Base-by-base conservation (phyloP, 2,113 vertebrate genomes). In the Solea solea region DNA sequence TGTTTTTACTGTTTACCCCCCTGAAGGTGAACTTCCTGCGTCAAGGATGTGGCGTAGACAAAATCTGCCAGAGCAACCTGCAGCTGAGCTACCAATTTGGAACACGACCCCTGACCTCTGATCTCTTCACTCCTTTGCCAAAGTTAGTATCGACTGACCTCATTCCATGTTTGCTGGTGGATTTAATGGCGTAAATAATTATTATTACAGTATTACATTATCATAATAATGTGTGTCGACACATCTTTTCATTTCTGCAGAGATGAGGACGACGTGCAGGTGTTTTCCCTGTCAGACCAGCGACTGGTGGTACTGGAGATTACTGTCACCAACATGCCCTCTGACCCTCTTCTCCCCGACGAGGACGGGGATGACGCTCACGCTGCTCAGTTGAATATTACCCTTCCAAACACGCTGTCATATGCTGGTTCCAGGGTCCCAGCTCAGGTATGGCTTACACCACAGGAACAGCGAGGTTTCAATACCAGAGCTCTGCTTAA, bases 61-160 rank as follows among this genome's bases (percentile, higher is more conserved):
- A 95, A 85, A 95, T 97, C 79, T 98, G 97, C 82, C 97, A 98
- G 90, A 98, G 97, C 91, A 97, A 98, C 83, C 89, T 98, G 76
- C 94, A 94, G 92, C 91, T 98, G 59, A 72, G 6, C 21, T 94
- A 94, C 77, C 94, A 88, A 72, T 98, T 96, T 89, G 95, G 95
- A 44, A 88, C 94, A 21, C 93, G 94, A 55, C 61, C 92, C 1
- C 85, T 92, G 0, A 88, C 58, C 74, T 90, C 91, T 0, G 94
- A 95, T 63, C 49, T 83, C 15, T 98, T 97, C 92, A 87, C 89
- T 54, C 94, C 95, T 63, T 91, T 98, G 82, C 95, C 95, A 77
- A 85, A 88, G 97, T 98, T 64, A 86, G 90, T 91, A 48, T 64
- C 69, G 49, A 25, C 14, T 15, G 9, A 53, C 21, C 12, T 27